phyloP scores from a whole-genome alignment of 2,113 vertebrate species.

The Dasyurus viverrinus region DNA sequence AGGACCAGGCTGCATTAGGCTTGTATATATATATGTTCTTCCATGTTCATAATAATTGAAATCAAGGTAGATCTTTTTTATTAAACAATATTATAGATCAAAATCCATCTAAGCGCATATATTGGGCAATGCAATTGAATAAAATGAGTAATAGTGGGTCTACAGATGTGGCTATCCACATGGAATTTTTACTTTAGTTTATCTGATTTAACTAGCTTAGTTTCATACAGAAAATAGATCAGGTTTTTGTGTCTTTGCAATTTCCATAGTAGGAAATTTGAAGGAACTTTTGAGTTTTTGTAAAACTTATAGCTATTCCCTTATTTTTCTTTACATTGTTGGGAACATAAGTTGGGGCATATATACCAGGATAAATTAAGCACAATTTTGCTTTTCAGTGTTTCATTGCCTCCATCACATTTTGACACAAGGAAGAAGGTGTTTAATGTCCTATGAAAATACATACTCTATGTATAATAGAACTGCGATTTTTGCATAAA shows the following conservation, averaged over 20 bases:
- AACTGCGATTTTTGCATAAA: slow-evolving; percentile 29
- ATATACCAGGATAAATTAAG: background rate
- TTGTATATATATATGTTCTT: background rate
- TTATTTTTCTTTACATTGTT: background rate
- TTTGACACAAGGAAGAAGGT: background rate
- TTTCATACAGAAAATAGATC: background rate
- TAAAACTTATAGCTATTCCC: background rate
- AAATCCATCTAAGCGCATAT: background rate
- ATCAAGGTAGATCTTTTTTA: background rate
- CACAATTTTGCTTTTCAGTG: background rate
- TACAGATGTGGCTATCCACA: background rate
- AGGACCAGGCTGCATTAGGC: background rate
- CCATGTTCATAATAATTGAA: background rate
- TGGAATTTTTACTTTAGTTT: background rate
- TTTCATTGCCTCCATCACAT: background rate
- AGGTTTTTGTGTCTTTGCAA: background rate
- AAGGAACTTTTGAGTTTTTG: background rate
- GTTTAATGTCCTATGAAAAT: slow-evolving; percentile 16
- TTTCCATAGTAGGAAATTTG: background rate
- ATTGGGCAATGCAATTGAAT: background rate
- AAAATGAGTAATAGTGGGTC: background rate
- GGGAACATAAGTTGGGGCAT: background rate
- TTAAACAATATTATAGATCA: background rate
- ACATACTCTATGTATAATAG: slow-evolving; percentile 13
- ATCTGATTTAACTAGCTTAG: background rate